phyloP scores from a whole-genome alignment of 2,113 vertebrate species.

The Spermophilus dauricus region DNA sequence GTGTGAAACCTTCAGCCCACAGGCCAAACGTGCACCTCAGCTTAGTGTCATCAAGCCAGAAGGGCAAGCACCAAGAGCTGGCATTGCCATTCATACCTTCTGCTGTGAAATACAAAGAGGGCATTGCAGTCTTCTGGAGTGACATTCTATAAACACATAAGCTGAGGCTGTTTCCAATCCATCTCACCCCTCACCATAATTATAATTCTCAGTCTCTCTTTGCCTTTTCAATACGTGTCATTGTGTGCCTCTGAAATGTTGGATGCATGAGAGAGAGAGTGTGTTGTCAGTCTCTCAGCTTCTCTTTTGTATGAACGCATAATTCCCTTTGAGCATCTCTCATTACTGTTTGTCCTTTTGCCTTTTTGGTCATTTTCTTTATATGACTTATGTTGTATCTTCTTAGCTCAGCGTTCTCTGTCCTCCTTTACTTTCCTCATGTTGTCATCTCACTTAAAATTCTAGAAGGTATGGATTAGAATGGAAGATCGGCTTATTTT shows the following conservation, averaged over 20 bases:
- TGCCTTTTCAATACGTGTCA: neutral
- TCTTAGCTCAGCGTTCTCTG: neutral
- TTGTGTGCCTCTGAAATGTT: neutral
- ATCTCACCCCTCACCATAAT: neutral
- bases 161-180: neutral
- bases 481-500: neutral
- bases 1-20: neutral
- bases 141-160: neutral
- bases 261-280: neutral
- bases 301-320: neutral
- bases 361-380: neutral
- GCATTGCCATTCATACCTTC: neutral
- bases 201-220: constrained; percentile 2
- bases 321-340: neutral
- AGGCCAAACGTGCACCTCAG: neutral
- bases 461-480: neutral
- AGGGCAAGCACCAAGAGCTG: neutral
- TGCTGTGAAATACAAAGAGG: constrained; percentile 6
- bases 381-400: neutral
- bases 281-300: neutral
- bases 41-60: neutral
- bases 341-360: neutral
- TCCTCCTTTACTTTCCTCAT: neutral
- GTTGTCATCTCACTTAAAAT: neutral
- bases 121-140: neutral